Percentiles rank a stretch among this genome's conserved stretches.
These are phyloP conservation scores for Struthio camelus DNA, from an alignment of 2,113 vertebrate genomes.

Conservation along the genomic window DNA sequence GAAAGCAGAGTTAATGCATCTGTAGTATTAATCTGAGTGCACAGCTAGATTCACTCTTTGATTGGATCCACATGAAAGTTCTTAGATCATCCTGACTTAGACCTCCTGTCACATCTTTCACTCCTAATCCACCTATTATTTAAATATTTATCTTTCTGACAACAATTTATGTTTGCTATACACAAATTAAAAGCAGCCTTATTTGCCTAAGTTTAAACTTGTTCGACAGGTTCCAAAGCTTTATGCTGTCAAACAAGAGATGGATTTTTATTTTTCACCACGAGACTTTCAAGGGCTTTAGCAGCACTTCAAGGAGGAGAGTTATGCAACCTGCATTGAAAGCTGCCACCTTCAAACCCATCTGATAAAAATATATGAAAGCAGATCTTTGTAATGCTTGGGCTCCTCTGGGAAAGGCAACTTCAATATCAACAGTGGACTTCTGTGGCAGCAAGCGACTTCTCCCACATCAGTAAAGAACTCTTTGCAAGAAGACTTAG, in stretches of 20 bases:
- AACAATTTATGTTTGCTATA: neutral
- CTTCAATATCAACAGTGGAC: neutral
- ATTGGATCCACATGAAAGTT: slow-evolving; percentile 24
- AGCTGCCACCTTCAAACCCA: neutral
- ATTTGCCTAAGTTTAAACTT: neutral
- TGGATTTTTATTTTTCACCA: neutral
- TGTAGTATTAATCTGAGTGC: neutral
- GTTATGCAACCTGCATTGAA: neutral
- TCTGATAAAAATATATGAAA: neutral
- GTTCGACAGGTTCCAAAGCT: neutral
- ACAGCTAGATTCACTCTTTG: neutral
- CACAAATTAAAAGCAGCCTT: slow-evolving; percentile 1
- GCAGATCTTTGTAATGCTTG: neutral
- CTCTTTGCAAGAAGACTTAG: neutral
- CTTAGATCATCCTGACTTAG: neutral
- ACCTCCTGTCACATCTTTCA: slow-evolving; percentile 17
- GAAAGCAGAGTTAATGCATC: neutral
- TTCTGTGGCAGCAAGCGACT: neutral
- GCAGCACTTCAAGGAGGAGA: neutral
- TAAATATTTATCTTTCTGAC: neutral
- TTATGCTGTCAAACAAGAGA: neutral
- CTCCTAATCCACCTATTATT: slow-evolving; percentile 12
- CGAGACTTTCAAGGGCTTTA: neutral
- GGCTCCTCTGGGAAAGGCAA: neutral
- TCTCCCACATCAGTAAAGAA: neutral